Evolutionary conservation across 1,140 invertebrate species (phyloP).

Genomic region (Pantala flavescens): DNA sequence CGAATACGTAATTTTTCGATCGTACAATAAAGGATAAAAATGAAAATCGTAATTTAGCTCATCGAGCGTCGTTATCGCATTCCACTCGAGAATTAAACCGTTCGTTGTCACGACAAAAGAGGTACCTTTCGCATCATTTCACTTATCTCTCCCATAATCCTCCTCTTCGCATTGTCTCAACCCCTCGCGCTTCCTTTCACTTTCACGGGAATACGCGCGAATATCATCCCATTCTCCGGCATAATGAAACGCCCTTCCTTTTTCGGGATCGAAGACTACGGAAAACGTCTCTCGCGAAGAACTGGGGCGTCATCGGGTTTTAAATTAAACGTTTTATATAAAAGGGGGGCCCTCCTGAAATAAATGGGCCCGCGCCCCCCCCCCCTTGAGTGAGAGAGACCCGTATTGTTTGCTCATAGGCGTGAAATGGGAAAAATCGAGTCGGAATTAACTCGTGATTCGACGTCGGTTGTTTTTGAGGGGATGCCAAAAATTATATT

Average conservation of each 20-base stretch:
- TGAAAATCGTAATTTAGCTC: too few relatives aligned
- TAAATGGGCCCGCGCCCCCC: not conserved
- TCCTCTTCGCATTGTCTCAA: not conserved
- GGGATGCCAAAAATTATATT: too few relatives aligned
- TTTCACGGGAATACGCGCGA: not conserved
- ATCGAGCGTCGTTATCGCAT: too few relatives aligned
- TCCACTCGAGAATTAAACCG: too few relatives aligned
- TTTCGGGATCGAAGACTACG: not conserved
- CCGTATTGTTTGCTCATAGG: not conserved
- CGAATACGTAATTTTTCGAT: too few relatives aligned
- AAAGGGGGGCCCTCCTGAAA: not conserved
- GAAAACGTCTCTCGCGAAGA: not conserved
- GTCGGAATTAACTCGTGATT: not conserved
- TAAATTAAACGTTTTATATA: not conserved
- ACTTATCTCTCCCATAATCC: not conserved
- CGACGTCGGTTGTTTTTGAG: not conserved
- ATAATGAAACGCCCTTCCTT: not conserved
- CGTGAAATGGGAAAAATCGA: not conserved
- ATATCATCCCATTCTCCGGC: conserved; percentile 1
- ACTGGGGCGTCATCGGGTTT: not conserved
- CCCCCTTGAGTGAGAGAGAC: not conserved
- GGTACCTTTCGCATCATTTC: too few relatives aligned
- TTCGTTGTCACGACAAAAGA: too few relatives aligned
- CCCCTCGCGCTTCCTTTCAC: not conserved
- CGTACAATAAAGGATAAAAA: too few relatives aligned